Percentiles rank a stretch among this genome's conserved stretches.
Conservation (phyloP, 1,140 invertebrate species). For the Macrosteles quadrilineatus region DNA sequence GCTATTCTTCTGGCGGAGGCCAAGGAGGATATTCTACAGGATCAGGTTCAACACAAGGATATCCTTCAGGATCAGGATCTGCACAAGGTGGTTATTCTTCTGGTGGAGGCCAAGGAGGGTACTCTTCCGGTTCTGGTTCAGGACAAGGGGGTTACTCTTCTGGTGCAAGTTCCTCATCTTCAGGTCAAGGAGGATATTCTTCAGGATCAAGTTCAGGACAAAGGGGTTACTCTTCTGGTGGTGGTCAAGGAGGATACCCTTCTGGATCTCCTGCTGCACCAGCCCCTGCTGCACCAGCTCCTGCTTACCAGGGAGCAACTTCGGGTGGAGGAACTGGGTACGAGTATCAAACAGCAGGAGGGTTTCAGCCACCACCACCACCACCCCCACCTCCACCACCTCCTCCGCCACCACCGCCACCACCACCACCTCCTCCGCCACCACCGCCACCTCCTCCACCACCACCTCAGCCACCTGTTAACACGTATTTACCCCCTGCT, state of each 20-base stretch:
- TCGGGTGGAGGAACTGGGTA: too few species aligned
- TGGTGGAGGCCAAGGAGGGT: not conserved
- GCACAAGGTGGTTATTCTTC: too few species aligned
- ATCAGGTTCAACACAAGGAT: too few species aligned
- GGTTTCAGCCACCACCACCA: not conserved
- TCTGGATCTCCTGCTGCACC: too few species aligned
- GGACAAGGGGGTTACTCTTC: too few species aligned
- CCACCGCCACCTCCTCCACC: not conserved
- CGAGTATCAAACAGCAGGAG: not conserved
- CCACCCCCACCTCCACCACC: not conserved
- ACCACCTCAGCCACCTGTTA: not conserved
- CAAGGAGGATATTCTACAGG: not conserved
- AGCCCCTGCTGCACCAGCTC: not conserved
- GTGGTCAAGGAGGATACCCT: too few species aligned
- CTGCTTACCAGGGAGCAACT: too few species aligned
- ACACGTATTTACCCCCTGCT: not conserved
- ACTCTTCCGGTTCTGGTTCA: too few species aligned
- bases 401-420: not conserved
- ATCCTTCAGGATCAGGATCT: too few species aligned
- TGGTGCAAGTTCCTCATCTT: too few species aligned
- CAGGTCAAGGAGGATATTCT: not conserved
- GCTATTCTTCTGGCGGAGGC: not conserved
- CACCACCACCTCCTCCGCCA: constrained; percentile 4
- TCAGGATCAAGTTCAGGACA: too few species aligned
- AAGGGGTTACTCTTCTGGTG: too few species aligned